Evolutionary conservation across 2,888 invertebrate genomes (phyloP), one percentile per base, ranked within the genome.

Genomic region (Drosophila engyochracea): DNA sequence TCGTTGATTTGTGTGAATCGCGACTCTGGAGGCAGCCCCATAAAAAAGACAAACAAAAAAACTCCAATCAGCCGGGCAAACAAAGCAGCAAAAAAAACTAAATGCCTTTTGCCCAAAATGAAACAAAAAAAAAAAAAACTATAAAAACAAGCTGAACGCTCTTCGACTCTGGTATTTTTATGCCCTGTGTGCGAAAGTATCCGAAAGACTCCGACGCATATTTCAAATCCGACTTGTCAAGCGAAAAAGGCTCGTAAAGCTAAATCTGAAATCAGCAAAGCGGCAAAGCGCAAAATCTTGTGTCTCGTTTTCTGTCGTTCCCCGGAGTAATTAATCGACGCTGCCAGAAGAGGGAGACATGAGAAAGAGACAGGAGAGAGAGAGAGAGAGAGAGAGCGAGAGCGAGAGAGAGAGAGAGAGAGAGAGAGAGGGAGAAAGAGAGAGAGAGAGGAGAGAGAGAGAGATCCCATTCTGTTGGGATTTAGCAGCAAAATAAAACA

Each of bases 171-270:
- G 89, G 79, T 89, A 85, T 83, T 81, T 81, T 87, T 84, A 86
- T 79, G 81, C 73, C 69, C 78, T 85, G 69, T 61, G 63, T 77
- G 82, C 78, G 69, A 87, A 83, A 86, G 79, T 86, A 71, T 74
- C 70, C 87, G 78, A 73, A 80, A 64, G 81, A 71, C 77, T 53
- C 47, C 70, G 70, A 70, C 52, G 88, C 90, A 85, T 85, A 85
- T 81, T 85, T 90, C 85, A 90, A 85, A 78, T 88, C 78, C 79
- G 69, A 88, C 85, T 90, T 90, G 85, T 89, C 88, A 89, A 81
- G 79, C 82, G 63, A 78, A 83, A 79, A 89, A 88, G 90, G 89
- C 90, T 85, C 86, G 84, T 90, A 83, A 90, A 90, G 83, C 79
- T 90, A 79, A 90, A 90, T 82, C 83, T 78, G 84, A 85, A 85